These are phyloP conservation scores for Hyppa rectilinea DNA, from an alignment of 2,888 invertebrate species.

Conservation along the genomic window DNA sequence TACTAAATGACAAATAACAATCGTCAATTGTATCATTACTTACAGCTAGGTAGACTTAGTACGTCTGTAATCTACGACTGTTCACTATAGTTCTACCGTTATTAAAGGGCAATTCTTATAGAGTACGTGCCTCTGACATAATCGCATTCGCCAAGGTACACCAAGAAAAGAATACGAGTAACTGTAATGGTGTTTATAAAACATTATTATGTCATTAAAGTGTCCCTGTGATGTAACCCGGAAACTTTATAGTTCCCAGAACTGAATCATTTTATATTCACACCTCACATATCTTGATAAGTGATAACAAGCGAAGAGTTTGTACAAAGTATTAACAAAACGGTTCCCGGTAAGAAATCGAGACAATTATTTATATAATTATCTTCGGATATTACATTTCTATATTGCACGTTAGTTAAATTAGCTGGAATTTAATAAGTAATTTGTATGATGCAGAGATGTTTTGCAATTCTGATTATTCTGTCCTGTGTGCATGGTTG, in stretches of 20 bases:
- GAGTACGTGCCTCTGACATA: conserved; percentile 85
- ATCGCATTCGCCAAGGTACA: conserved; percentile 80
- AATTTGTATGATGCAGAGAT: conserved; percentile 73
- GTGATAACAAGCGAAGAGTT: conserved; percentile 70
- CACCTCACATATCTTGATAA: conserved; percentile 83
- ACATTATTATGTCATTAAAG: conserved; percentile 69
- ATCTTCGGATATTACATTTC: conserved; percentile 24
- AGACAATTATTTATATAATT: conserved; percentile 69
- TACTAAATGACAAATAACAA: conserved; percentile 78
- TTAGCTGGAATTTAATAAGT: conserved; percentile 78
- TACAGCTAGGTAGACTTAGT: conserved; percentile 86
- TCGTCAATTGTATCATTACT: conserved; percentile 86
- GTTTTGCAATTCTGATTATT: conserved; percentile 75
- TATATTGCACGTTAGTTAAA: conserved; percentile 68
- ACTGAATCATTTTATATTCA: conserved; percentile 79
- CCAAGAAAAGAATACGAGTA: conserved; percentile 75
- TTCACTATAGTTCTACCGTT: conserved; percentile 85
- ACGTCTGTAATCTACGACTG: conserved; percentile 87
- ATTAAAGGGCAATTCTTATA: conserved; percentile 88
- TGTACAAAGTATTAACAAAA: conserved; percentile 75
- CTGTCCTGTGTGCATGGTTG: conserved; percentile 78
- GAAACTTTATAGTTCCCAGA: conserved; percentile 73
- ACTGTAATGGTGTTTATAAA: conserved; percentile 73
- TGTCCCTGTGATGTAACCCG: conserved; percentile 65
- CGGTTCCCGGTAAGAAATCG: conserved; percentile 75